Evolutionary conservation across 2,888 invertebrate species (phyloP), one percentile per base, ranked within the genome.

Genomic region (Neocrepidodera transversa): DNA sequence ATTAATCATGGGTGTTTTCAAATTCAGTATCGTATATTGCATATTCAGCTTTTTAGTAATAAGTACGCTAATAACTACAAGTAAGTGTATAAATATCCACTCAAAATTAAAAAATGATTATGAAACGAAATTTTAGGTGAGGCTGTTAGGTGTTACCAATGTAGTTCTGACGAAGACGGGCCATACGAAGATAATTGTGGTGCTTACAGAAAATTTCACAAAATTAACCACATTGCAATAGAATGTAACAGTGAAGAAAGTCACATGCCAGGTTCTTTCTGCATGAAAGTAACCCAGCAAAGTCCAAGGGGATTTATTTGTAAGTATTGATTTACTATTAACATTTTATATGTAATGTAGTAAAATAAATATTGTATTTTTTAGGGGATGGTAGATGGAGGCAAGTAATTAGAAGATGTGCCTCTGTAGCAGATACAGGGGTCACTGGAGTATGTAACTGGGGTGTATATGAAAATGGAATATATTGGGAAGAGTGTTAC

Each of bases 401-500:
- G 30, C 94, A 95, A 79, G 95, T 95, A 0, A 90, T 94, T 57
- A 83, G 95, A 28, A 84, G 94, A 16, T 95, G 95, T 80, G 93
- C 94, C 1, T 93, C 93, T 0, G 92, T 95, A 0, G 89, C 95
- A 0, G 93, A 92, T 68, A 93, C 91, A 1, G 95, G 95, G 62
- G 93, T 94, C 0, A 94, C 96, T 0, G 95, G 95, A 53, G 96
- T 97, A 0, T 97, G 97, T 74, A 94, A 96, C 75, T 97, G 97
- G 97, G 93, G 95, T 13, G 93, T 97, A 54, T 89, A 93, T 69
- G 91, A 93, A 66, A 96, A 96, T 70, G 97, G 97, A 2, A 92
- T 93, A 0, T 97, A 96, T 77, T 95, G 94, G 93, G 96, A 97
- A 77, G 95, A 96, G 74, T 97, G 97, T 74, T 97, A 97, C 75